Base-by-base conservation (phyloP, 2,113 vertebrate species). In the Rhinolophus sinicus region DNA sequence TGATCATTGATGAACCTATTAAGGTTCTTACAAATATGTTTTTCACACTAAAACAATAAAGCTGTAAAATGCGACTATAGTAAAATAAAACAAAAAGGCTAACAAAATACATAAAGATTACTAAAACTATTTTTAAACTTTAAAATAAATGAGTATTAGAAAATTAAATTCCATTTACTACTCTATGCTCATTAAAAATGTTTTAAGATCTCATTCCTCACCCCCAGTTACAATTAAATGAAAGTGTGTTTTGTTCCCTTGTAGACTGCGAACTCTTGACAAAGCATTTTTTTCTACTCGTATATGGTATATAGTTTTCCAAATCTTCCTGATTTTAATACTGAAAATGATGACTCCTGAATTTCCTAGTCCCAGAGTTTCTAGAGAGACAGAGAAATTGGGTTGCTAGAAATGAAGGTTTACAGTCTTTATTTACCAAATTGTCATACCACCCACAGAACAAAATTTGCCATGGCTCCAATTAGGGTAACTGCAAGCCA, bases 171-270 rank as follows among this genome's bases (percentile, higher is more conserved):
- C 60, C 30, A 44, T 64, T 86, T 87, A 93, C n/a, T 6, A 62
- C 5, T 13, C 13, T 91, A 75, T 24, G 35, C 3, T 77, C 54
- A 77, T 77, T 75, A 70, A 54, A 93, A 90, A 86, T 77, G 12
- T 95, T 88, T 93, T 73, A 94, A 80, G 38, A 92, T 73, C 28
- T 83, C 14, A 86, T 44, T 40, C n/a, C 35, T 94, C 58, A 94
- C 85, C 11, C 8, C 33, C 26, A 85, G 15, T 70, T 92, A 85
- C 73, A 92, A 60, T 70, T 30, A 94, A 86, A 76, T 82, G 2
- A 82, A 95, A 93, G 52, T 65, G 8, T 60, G 30, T 69, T 90
- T 86, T 87, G 35, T 22, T 89, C 30, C 70, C 24, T 81, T 94
- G 3, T 70, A 85, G 35, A 91, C 2, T 30, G 30, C 8, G 89